Base-by-base conservation (phyloP, 2,888 invertebrate species). In the Hipparchia sbordonii region DNA sequence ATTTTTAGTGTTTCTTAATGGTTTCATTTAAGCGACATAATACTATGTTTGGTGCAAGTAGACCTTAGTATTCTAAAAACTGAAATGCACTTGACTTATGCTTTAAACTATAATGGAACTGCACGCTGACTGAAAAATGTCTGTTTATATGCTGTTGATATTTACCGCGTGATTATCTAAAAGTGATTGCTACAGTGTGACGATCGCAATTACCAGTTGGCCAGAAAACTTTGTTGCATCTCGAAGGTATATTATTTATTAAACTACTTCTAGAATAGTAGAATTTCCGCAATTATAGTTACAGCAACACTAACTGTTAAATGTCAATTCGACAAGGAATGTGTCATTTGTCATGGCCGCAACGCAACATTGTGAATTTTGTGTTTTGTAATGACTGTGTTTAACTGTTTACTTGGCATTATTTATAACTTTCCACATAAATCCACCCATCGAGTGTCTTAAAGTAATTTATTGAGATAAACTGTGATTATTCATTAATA, bases 281-380 rank as follows among this genome's bases (percentile, higher is more conserved):
- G 52, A 8, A 39, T 52, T 52, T 33, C 6, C 2, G n/a, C n/a
- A 48, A 1, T 3, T 6, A 2, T 7, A 4, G 0, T 23, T 12
- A 23, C 72, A 46, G 73, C 73, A 72, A 73, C 73, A 67, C 70
- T 65, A 23, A 39, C 48, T 48, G 59, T 33, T 23, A 51, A 10
- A 48, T 52, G 63, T 65, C 63, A 33, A 5, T 63, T 10, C 23
- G 23, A 23, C 23, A 23, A 23, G 10, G 39, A 39, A 5, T 69
- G 76, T 82, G 84, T 84, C 82, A 77, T 74, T 77, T 79, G 73
- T 80, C 82, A 87, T 88, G 87, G 88, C 84, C 84, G 86, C 81
- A 87, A 6, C 48, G 8, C 8, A 48, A 84, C 92, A 90, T 91
- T 91, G 90, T 92, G 88, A 87, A 84, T 86, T 88, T 85, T 87